Base-by-base conservation (phyloP, 2,888 invertebrate species). In the Aleiodes alternator region DNA sequence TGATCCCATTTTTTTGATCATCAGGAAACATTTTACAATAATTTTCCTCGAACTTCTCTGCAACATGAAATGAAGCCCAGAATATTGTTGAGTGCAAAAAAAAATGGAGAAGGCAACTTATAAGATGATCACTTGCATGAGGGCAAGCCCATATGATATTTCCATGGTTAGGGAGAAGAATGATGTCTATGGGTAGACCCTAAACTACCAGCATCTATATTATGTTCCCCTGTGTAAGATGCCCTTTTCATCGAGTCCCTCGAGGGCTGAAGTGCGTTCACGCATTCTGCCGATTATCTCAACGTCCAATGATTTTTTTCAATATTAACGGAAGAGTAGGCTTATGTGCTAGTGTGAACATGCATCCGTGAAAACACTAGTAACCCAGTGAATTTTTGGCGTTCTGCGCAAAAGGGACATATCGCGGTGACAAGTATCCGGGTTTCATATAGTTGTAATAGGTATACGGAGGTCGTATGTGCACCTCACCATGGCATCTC, bases 241-340 rank as follows among this genome's bases (percentile, higher is more conserved):
- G 85, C 85, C 85, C 85, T 85, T 85, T 83, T 80, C 79, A 78
- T 76, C 79, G 80, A 80, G 82, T 82, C 81, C 82, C 82, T 76
- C 59, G 72, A 80, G 79, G 72, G 72, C 56, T 38, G 53, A 16
- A 50, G 64, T 56, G 23, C 12, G 53, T 68, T 73, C 8, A 57
- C 64, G 64, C 64, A 64, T 64, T 64, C 64, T 23, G 11, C 16
- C 14, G 11, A n/a, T 8, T 16, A n/a, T 16, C 16, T 23, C 12
- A 61, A 14, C 16, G 9, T 14, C 43, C 14, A 34, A 34, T 61
- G 12, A 64, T 8, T 38, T 43, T 48, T 23, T 14, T 48, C 12
- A 14, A 43, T 14, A 48, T 23, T 3, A 43, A 14, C 12, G 16
- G 43, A 23, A 48, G 43, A 12, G n/a, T 61, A 14, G 4, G n/a